phyloP scores from a whole-genome alignment of 1,140 invertebrate species.

The Zaprionus ornatus region DNA sequence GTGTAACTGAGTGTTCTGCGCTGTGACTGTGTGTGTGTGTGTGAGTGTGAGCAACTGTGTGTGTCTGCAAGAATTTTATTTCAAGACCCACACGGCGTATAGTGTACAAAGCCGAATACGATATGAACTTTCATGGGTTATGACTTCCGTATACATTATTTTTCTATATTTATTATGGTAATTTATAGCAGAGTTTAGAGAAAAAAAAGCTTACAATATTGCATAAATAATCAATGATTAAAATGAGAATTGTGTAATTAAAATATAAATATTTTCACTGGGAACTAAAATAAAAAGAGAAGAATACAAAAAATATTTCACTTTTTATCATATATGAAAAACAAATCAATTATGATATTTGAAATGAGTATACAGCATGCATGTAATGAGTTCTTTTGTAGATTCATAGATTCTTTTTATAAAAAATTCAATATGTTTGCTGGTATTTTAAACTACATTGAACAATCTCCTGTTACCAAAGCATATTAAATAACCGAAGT shows the following conservation, averaged over 20 bases:
- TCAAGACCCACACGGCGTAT: constrained; percentile 32
- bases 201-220: too few species aligned
- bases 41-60: neutral
- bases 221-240: too few species aligned
- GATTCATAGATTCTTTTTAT: neutral
- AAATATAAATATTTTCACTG: too few species aligned
- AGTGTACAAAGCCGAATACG: constrained; percentile 41
- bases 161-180: neutral
- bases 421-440: neutral
- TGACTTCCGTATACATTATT: neutral
- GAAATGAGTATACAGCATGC: neutral
- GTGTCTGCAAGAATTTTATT: constrained; percentile 61
- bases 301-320: neutral
- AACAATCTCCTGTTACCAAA: constrained; percentile 12
- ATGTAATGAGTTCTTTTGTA: neutral
- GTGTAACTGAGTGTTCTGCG: constrained; percentile 27
- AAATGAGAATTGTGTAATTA: too few species aligned
- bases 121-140: constrained; percentile 30
- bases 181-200: too few species aligned
- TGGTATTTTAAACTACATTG: neutral
- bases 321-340: neutral
- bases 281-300: neutral
- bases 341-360: neutral
- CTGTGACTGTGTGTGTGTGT: constrained; percentile 7
- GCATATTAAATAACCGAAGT: neutral